Evolutionary conservation across 2,797 vertebrate genomes (phyloP).

Genomic region (Staurois parvus): DNA sequence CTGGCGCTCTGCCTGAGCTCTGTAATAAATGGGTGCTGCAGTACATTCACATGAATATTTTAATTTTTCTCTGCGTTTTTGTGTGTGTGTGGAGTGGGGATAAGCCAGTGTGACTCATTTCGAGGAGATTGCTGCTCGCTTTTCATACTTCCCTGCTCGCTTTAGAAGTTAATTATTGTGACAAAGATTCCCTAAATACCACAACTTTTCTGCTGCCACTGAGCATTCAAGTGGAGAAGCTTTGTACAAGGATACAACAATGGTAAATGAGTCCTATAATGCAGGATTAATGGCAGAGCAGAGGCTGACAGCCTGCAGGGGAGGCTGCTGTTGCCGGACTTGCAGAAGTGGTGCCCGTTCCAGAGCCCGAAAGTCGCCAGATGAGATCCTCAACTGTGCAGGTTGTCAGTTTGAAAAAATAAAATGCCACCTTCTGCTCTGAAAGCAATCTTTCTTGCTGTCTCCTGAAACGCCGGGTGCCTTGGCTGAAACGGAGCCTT

Average conservation of each 20-base stretch:
- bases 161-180: conserved; percentile 63
- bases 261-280: conserved; percentile 1
- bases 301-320: background rate
- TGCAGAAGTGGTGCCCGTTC: background rate
- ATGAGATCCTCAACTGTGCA: background rate
- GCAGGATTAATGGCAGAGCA: background rate
- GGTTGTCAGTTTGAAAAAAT: no score
- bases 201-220: conserved; percentile 2
- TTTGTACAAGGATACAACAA: conserved; percentile 20
- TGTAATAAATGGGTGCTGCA: conserved; percentile 60
- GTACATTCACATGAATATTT: conserved; percentile 57
- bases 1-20: conserved; percentile 61
- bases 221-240: background rate
- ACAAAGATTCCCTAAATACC: conserved; percentile 45
- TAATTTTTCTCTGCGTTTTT: conserved; percentile 51
- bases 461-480: no score
- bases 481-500: no score
- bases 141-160: conserved; percentile 63
- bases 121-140: conserved; percentile 46
- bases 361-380: background rate
- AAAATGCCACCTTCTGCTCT: no score
- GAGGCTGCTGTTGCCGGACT: background rate
- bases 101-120: conserved; percentile 63
- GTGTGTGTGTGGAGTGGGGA: conserved; percentile 58
- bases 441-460: no score